Percentiles rank a stretch among this genome's conserved stretches.
phyloP scores from a whole-genome alignment of 1,140 invertebrate species.

The Drosophila subobscura region DNA sequence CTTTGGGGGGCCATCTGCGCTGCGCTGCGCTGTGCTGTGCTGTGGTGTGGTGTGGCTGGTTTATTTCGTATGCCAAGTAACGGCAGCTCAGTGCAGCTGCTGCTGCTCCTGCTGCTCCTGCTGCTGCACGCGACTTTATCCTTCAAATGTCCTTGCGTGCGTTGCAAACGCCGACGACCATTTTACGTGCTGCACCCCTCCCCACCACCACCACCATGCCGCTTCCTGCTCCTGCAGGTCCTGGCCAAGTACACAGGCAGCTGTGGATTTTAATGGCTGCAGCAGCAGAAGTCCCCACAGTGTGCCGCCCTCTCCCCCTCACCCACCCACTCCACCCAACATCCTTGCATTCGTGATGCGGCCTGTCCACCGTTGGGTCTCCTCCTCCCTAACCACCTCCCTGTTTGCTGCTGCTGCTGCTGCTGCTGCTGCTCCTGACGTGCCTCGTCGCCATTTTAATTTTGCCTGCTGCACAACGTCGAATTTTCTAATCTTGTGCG shows the following conservation, averaged over 20 bases:
- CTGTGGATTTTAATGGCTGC: conserved; percentile 79
- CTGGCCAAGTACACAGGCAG: conserved; percentile 23
- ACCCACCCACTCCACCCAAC: conserved; percentile 17
- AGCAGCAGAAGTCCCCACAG: conserved; percentile 73
- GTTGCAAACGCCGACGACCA: conserved; percentile 71
- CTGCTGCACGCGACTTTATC: conserved; percentile 77
- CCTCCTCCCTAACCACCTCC: conserved; percentile 4
- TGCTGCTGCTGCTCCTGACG: conserved; percentile 18
- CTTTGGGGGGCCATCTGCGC: too few species aligned
- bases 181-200: conserved; percentile 49
- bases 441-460: conserved; percentile 73
- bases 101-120: conserved; percentile 29
- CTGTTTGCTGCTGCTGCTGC: conserved; percentile 1
- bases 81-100: conserved; percentile 70
- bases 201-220: background rate
- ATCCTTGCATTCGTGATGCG: conserved; percentile 77
- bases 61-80: conserved; percentile 81
- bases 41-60: conserved; percentile 56
- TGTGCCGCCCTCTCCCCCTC: conserved; percentile 11
- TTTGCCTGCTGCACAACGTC: conserved; percentile 80
- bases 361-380: conserved; percentile 32
- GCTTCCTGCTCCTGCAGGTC: background rate
- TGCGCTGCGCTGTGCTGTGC: background rate
- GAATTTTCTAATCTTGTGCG: conserved; percentile 82
- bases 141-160: conserved; percentile 82